A percentile compares a stretch with the other conserved stretches of the same genome.
Conservation (phyloP, 2,797 vertebrate genomes). For the Coreius guichenoti region DNA sequence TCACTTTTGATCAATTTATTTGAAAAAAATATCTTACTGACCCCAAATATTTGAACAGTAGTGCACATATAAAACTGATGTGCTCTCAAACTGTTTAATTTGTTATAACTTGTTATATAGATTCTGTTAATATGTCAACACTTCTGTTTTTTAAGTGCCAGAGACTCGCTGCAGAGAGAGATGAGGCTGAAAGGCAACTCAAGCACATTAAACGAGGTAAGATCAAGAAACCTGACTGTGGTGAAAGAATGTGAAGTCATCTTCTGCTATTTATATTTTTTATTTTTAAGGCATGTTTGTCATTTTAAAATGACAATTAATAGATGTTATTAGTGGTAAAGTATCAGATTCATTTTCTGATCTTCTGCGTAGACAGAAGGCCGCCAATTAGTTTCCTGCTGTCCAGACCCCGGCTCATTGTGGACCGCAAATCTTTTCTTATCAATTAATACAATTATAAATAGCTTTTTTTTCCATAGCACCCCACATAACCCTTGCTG, state of each 20-base stretch:
- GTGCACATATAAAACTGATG: not conserved
- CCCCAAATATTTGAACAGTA: not conserved
- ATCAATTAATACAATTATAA: not conserved
- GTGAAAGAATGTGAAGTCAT: not conserved
- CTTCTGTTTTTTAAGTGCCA: constrained; percentile 71
- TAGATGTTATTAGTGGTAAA: not conserved
- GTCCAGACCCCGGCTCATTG: not conserved
- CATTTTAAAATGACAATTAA: not conserved
- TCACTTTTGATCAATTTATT: not conserved
- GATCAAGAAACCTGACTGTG: constrained; percentile 39
- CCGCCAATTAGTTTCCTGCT: not conserved
- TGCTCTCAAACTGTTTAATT: not conserved
- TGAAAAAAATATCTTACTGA: not conserved
- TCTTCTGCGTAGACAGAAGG: not conserved
- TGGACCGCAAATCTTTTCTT: not conserved
- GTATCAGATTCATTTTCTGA: constrained; percentile 9
- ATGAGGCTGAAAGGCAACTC: constrained; percentile 82
- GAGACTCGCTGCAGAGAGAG: constrained; percentile 78
- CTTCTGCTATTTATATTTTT: not conserved
- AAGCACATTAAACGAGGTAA: constrained; percentile 85
- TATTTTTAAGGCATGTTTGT: not conserved
- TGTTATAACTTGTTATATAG: not conserved
- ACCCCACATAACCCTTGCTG: not conserved
- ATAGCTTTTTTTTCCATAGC: not conserved
- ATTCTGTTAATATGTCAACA: not conserved